phyloP scores from a whole-genome alignment of 1,140 invertebrate species.

The Dendrolimus punctatus region DNA sequence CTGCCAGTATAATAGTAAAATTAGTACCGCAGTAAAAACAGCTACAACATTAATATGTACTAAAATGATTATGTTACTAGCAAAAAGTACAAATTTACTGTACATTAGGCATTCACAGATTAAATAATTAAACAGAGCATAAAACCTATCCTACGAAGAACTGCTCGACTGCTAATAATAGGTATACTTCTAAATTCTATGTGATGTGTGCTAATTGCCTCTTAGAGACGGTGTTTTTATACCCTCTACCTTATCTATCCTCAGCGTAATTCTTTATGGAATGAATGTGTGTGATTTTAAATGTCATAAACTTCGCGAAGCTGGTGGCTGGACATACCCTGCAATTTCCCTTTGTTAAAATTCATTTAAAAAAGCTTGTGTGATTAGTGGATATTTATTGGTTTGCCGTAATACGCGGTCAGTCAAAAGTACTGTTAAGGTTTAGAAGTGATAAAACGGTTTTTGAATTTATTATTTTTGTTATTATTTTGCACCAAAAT shows the following conservation, averaged over 20 bases:
- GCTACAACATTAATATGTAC: too few species aligned
- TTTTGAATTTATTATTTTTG: slow-evolving; percentile 39
- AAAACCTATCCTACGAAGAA: background rate
- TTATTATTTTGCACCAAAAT: slow-evolving; percentile 65
- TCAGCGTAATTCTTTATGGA: slow-evolving; percentile 59
- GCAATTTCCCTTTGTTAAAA: slow-evolving; percentile 17
- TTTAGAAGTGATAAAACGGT: slow-evolving; percentile 47
- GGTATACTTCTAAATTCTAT: slow-evolving; percentile 24
- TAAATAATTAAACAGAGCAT: background rate
- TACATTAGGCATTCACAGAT: too few species aligned
- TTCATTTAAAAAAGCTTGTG: slow-evolving; percentile 56
- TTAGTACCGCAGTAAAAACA: too few species aligned
- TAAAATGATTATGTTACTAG: too few species aligned
- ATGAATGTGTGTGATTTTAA: slow-evolving; percentile 50
- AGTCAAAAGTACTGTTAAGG: slow-evolving; percentile 43
- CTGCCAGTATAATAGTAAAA: too few species aligned
- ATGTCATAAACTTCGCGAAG: background rate
- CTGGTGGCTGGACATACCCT: slow-evolving; percentile 2
- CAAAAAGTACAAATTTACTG: too few species aligned
- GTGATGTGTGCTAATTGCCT: slow-evolving; percentile 54
- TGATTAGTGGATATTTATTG: slow-evolving; percentile 53
- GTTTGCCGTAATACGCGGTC: slow-evolving; percentile 48
- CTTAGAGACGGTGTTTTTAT: slow-evolving; percentile 31
- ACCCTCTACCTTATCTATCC: slow-evolving; percentile 45
- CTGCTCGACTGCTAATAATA: slow-evolving; percentile 1